phyloP scores from a whole-genome alignment of 2,888 invertebrate species.

The Malacosoma neustria region DNA sequence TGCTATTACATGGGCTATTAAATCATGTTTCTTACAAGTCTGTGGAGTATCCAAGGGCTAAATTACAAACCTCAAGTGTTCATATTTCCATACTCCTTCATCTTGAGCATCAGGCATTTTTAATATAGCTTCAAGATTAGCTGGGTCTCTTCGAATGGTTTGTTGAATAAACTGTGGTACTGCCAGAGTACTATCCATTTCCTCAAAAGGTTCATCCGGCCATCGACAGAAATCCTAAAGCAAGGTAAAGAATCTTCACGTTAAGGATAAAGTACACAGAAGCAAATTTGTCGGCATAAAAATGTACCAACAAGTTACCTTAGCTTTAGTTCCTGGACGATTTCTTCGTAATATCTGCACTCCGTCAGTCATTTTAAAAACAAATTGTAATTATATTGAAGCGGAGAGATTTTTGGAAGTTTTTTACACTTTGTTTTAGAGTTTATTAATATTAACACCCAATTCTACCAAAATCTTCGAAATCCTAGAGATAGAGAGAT shows the following conservation, averaged over 20 bases:
- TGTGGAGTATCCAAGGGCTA: background rate
- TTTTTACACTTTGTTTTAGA: too few species aligned
- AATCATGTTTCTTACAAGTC: background rate
- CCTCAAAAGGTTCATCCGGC: slow-evolving; percentile 98
- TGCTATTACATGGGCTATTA: background rate
- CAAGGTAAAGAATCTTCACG: too few species aligned
- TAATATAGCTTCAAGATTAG: slow-evolving; percentile 94
- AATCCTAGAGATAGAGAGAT: too few species aligned
- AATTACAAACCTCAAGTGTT: slow-evolving; percentile 88
- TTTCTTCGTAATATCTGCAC: slow-evolving; percentile 89
- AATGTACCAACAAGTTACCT: slow-evolving; percentile 85
- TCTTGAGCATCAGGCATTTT: slow-evolving; percentile 98
- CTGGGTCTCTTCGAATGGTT: slow-evolving; percentile 93
- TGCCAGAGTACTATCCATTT: slow-evolving; percentile 99
- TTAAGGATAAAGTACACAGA: background rate
- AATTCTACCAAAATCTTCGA: too few species aligned
- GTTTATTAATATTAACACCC: too few species aligned
- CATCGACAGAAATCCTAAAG: slow-evolving; percentile 96
- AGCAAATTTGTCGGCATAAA: background rate
- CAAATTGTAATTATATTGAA: too few species aligned
- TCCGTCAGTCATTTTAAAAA: slow-evolving; percentile 89
- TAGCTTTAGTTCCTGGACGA: slow-evolving; percentile 92
- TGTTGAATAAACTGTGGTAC: slow-evolving; percentile 99
- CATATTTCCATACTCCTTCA: slow-evolving; percentile 99
- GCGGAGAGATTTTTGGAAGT: too few species aligned